Evolutionary conservation across 1,140 invertebrate species (phyloP), one percentile per base, ranked within the genome.

Genomic region (Dendrolimus kikuchii): DNA sequence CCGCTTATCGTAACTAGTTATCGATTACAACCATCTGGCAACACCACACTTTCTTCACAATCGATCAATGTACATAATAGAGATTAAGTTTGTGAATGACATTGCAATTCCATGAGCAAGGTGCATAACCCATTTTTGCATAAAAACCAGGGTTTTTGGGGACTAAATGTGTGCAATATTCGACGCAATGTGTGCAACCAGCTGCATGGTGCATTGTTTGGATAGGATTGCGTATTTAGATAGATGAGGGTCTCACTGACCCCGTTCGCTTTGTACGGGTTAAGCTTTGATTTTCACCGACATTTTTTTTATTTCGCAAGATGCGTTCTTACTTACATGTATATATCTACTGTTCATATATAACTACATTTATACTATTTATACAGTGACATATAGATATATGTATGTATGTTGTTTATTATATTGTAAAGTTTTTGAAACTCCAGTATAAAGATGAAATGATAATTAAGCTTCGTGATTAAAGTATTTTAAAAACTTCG

Each of bases 81-180:
- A 48, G 62, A 36, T 64, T 53, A 73, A 74, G 78, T 70, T 76
- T 55, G 49, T 50, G 53, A 49, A 69, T 74, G 69, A 70, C 62
- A 67, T 59, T 47, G 65, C 66, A 73, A 70, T 68, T 69, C 48
- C 62, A 52, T 54, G 57, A 47, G 79, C 79, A 85, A 85, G 81
- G 81, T 85, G 81, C 68, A 68, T 71, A 81, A 82, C 77, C 77
- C 77, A 80, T 82, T 85, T 81, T 78, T 78, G 77, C 66, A 68
- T 71, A 74, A 76, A 79, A 77, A 77, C 66, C 38, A 53, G 52
- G 58, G 49, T 54, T 68, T 75, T 54, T 74, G 49, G 53, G 65
- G 53, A 57, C 57, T 59, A 68, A 80, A 70, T 69, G 61, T 70
- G 62, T 38, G 40, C 45, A 51, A 36, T 42, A 43, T 58, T 62